Evolutionary conservation across 2,888 invertebrate species (phyloP), one percentile per base, ranked within the genome.

Genomic region (Drosophila mulleri): DNA sequence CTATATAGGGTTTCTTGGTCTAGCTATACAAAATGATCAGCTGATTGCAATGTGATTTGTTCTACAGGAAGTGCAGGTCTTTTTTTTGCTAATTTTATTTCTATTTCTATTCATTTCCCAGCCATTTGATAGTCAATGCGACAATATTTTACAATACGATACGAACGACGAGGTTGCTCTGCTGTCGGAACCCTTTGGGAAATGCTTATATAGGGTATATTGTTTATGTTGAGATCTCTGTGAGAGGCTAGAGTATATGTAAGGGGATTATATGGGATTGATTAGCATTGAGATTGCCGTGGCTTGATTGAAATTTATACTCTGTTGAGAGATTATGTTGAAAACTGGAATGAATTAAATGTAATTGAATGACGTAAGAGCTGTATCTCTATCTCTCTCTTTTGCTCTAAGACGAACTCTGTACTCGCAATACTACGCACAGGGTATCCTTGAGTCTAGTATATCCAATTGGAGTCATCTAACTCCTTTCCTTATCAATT

Each of bases 1-100:
- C 80, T 73, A 48, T 85, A 83, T 53, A 53, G 53, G 75, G 68
- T 85, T 83, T 88, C 86, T 72, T 67, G 72, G 80, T 85, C 67
- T 71, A 32, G 14, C 20, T 64, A 26, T 35, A 59, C 44, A 6
- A 52, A 53, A 20, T 39, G 45, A 57, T 57, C 64, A 58, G 69
- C 71, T 70, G 69, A 45, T 70, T 12, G 23, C 18, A 42, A 18
- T 50, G 47, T 26, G 48, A 63, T 57, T 35, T 26, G 26, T 18
- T 50, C 44, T 12, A 16, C 23, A 45, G 50, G 56, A 70, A 62
- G 39, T 45, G 60, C 20, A 60, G 6, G 23, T 53, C 48, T 45
- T 50, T 58, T 32, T 18, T 42, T 1, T 26, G 45, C 16, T 20
- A 0, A 11, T 26, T n/a, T 0, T 56, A 39, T 12, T 50, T 23